Conservation (phyloP, 2,797 vertebrate genomes). For the Malurus leucopterus region DNA sequence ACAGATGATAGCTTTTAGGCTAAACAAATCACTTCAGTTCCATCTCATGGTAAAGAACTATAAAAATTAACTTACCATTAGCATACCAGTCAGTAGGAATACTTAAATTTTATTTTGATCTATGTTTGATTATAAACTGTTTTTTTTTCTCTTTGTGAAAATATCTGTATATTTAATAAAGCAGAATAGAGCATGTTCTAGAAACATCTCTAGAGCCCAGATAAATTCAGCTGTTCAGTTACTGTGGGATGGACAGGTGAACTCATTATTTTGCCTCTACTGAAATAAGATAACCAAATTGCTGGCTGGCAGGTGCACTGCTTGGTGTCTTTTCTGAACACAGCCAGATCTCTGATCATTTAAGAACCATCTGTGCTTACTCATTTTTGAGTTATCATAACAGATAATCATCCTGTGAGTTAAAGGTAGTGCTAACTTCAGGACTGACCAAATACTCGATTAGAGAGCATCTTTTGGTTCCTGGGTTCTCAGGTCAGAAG, state of each 20-base stretch:
- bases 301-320: background rate
- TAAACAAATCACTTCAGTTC: slow-evolving; percentile 13
- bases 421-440: background rate
- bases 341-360: background rate
- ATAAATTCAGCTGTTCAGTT: background rate
- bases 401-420: background rate
- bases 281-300: background rate
- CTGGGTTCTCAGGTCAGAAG: background rate
- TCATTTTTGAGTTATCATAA: background rate
- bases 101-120: background rate
- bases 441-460: background rate
- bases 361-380: background rate
- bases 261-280: background rate
- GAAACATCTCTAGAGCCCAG: background rate
- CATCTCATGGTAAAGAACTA: background rate
- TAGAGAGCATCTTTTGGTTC: background rate
- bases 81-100: background rate
- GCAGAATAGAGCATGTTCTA: background rate
- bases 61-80: background rate
- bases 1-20: slow-evolving; percentile 15
- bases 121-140: background rate
- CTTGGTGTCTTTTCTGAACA: background rate
- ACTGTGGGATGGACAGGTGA: background rate
- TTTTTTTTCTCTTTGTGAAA: background rate
- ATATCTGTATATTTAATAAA: background rate